Base-by-base conservation (phyloP, 2,113 vertebrate genomes). In the Hippocampus zosterae region DNA sequence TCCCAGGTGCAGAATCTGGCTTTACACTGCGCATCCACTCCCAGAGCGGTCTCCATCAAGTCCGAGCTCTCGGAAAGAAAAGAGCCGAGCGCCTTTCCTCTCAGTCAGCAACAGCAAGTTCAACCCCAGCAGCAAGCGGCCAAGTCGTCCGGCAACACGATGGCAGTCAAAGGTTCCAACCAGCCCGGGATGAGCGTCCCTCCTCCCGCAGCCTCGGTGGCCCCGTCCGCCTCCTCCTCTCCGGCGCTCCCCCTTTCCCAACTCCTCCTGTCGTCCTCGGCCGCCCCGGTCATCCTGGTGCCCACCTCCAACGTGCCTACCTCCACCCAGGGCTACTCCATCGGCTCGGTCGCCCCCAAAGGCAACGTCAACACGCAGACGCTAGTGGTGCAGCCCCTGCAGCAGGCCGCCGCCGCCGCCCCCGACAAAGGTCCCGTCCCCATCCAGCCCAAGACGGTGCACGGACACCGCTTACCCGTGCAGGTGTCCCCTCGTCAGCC, bases 381-480 rank as follows among this genome's bases (percentile, higher is more conserved):
- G 33, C 90, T 99, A 62, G 96, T 99, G 59, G 97, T 99, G 25
- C 97, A 99, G 65, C 97, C 96, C 0, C 92, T 99, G 75, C 90
- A 96, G 76, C 94, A 96, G 69, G 90, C 81, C 71, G 86, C 67
- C 70, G 53, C 86, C n/a, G 78, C 69, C 55, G 62, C 12, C 3
- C 12, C 82, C 3, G 91, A 92, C 25, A 93, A 92, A 70, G 92
- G 95, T 0, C 94, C 95, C 2, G 83, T 96, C 64, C 94, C 95
- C 46, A 96, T 98, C 76, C 96, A 97, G 72, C 95, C 97, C 65
- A 99, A 98, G 75, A 86, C 92, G 40, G 46, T 80, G 69, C 91
- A 91, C 76, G 87, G 90, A 67, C 89, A 92, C 63, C 86, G 91
- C 25, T 42, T 91, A 40, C 91, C 92, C 1, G 68, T 91, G 61